phyloP scores from a whole-genome alignment of 2,888 invertebrate species.

The Cantharis lateralis region DNA sequence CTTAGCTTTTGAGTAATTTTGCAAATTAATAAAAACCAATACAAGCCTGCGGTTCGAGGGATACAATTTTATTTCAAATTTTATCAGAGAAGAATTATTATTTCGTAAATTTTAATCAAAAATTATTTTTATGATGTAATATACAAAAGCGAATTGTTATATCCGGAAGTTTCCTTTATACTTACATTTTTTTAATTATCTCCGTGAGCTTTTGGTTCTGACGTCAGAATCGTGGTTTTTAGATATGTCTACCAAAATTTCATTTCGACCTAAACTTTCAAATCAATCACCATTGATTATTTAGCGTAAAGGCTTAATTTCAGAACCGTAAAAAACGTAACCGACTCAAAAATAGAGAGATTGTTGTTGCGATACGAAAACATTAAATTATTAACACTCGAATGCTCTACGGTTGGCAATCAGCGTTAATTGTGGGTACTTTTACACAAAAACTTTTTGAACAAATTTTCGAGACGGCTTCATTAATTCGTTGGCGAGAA shows the following conservation, averaged over 20 bases:
- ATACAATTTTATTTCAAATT: neutral
- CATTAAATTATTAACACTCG: neutral
- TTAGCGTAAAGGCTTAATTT: neutral
- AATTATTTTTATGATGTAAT: neutral
- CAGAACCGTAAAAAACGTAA: neutral
- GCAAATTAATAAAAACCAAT: neutral
- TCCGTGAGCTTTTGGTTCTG: neutral
- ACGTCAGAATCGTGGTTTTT: neutral
- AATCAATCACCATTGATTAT: neutral
- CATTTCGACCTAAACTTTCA: neutral
- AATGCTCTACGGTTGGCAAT: neutral
- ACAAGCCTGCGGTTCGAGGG: neutral
- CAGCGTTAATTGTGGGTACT: neutral
- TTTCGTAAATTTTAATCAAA: neutral
- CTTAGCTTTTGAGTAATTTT: neutral
- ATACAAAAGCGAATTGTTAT: neutral
- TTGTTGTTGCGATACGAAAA: neutral
- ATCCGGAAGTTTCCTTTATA: neutral
- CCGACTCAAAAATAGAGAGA: neutral
- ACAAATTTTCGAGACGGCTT: no score
- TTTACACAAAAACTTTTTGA: neutral
- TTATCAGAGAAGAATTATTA: neutral
- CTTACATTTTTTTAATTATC: neutral
- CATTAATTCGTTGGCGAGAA: neutral
- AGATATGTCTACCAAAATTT: neutral